Conservation (phyloP, 2,797 vertebrate genomes). For the Cuniculus paca region DNA sequence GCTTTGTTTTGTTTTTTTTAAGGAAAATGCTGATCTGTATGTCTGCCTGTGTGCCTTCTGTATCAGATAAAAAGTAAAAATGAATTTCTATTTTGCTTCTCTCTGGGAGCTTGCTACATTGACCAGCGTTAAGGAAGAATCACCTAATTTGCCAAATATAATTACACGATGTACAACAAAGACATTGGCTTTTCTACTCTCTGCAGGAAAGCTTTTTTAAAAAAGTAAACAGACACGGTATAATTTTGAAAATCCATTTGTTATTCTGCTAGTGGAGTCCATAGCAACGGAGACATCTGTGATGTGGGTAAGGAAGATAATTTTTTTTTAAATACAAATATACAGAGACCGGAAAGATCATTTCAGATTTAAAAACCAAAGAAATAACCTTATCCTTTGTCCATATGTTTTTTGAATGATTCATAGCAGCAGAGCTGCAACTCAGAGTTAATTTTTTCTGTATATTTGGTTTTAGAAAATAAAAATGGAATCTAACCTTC, state of each 20-base stretch:
- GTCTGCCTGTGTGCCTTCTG: conserved; percentile 60
- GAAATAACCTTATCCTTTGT: conserved; percentile 41
- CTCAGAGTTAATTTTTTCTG: background rate
- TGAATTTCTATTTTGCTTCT: conserved; percentile 68
- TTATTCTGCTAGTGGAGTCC: conserved; percentile 71
- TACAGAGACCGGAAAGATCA: conserved; percentile 47
- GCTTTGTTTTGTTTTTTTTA: conserved; percentile 1
- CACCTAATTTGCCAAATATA: conserved; percentile 75
- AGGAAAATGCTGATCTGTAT: conserved; percentile 55
- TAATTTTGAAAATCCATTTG: conserved; percentile 74
- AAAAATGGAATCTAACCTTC: conserved; percentile 17
- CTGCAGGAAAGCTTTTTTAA: conserved; percentile 31
- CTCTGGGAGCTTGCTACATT: conserved; percentile 56
- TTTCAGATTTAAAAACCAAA: conserved; percentile 60
- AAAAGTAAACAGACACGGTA: conserved; percentile 40
- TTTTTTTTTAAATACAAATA: conserved; percentile 57
- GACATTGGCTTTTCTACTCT: conserved; percentile 41
- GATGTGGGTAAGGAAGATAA: conserved; percentile 63
- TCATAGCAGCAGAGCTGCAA: background rate
- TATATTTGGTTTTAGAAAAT: conserved; percentile 57
- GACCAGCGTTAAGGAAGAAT: conserved; percentile 4
- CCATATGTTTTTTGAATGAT: conserved; percentile 8
- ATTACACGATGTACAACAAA: conserved; percentile 63
- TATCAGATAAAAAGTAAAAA: conserved; percentile 61
- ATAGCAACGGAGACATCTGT: conserved; percentile 73